Evolutionary conservation across 2,888 invertebrate genomes (phyloP).

Genomic region (Dorcus hopei): DNA sequence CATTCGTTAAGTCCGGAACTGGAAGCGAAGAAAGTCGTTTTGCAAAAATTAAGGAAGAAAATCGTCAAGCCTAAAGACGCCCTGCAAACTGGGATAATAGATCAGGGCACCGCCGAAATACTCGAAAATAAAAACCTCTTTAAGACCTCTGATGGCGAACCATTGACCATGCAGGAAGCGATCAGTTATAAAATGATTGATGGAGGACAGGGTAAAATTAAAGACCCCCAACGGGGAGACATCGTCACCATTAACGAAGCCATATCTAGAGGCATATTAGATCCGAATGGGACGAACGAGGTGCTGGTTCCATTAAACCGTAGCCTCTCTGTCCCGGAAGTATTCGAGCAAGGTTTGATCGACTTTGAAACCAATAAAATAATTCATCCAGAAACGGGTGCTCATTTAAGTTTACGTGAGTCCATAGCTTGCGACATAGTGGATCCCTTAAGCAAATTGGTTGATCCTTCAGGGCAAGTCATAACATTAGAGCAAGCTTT

Average conservation of each 20-base stretch:
- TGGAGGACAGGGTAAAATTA: constrained; percentile 71
- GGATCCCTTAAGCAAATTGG: constrained; percentile 73
- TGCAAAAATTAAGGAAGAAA: constrained; percentile 77
- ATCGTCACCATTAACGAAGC: constrained; percentile 80
- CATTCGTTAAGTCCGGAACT: constrained; percentile 57
- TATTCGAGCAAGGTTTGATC: constrained; percentile 82
- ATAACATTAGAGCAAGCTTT: constrained; percentile 78
- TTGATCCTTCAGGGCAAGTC: constrained; percentile 58
- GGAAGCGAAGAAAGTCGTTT: constrained; percentile 65
- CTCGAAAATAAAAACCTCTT: constrained; percentile 61
- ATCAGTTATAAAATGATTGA: constrained; percentile 67
- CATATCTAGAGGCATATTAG: constrained; percentile 75
- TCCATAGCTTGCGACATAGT: constrained; percentile 86
- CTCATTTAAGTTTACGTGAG: constrained; percentile 72
- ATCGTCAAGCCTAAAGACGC: constrained; percentile 75
- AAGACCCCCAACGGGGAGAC: constrained; percentile 81
- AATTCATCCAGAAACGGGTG: constrained; percentile 85
- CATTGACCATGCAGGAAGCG: constrained; percentile 72
- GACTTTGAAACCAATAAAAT: constrained; percentile 70
- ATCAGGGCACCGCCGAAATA: constrained; percentile 69
- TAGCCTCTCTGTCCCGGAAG: constrained; percentile 78
- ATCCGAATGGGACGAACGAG: constrained; percentile 72
- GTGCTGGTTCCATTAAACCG: constrained; percentile 76
- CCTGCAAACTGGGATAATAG: constrained; percentile 72
- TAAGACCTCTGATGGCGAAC: constrained; percentile 55